These are phyloP conservation scores for Catharus minimus DNA, from an alignment of 2,113 vertebrate species.

Conservation along the genomic window DNA sequence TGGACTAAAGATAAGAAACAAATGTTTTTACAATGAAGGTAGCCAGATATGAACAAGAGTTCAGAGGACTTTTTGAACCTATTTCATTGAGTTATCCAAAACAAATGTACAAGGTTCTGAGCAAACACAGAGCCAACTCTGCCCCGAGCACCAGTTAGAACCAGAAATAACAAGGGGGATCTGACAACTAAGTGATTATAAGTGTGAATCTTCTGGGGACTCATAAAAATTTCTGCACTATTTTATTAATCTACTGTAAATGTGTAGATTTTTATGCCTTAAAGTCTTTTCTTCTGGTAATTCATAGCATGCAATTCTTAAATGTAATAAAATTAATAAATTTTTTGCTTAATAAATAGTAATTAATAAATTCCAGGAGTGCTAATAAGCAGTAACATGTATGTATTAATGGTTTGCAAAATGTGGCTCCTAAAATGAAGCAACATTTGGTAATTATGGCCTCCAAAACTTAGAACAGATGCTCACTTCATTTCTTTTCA, in stretches of 20 bases:
- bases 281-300: not conserved
- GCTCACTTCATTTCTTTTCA: not conserved
- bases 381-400: not conserved
- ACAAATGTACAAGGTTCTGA: not conserved
- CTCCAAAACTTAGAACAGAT: not conserved
- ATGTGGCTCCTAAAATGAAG: not conserved
- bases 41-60: not conserved
- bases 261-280: not conserved
- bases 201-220: not conserved
- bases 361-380: not conserved
- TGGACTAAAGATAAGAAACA: not conserved
- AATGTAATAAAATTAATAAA: not conserved
- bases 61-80: not conserved
- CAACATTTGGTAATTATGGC: not conserved
- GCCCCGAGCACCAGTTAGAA: not conserved
- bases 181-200: not conserved
- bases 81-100: not conserved
- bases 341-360: not conserved
- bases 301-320: not conserved
- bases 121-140: not conserved
- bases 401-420: not conserved
- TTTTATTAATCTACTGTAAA: not conserved
- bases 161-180: not conserved
- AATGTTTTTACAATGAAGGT: not conserved
- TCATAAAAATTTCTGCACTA: not conserved